Base-by-base conservation (phyloP, 2,113 vertebrate genomes). In the Ranitomeya variabilis region DNA sequence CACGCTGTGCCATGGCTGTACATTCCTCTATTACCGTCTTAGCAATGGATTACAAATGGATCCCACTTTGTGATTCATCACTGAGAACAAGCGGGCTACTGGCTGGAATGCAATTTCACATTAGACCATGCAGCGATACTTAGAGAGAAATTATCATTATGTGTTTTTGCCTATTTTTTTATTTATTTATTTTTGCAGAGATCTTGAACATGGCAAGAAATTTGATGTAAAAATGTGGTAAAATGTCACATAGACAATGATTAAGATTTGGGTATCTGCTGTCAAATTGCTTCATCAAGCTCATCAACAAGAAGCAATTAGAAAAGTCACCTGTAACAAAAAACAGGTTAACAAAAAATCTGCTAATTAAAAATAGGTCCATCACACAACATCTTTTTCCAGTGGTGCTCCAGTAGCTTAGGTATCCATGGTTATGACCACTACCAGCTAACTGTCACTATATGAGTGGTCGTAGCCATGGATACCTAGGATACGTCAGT, bases 1-100 rank as follows among this genome's bases (percentile, higher is more conserved):
- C 79, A 91, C 0, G 62, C 82, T 90, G 87, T 91, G 62, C 62
- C 82, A 83, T 88, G 90, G 89, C 91, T 91, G 92, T 91, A 83
- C 90, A 92, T 94, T 91, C 86, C 26, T 89, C 82, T 85, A 85
- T 89, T 89, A 79, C 80, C 26, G 81, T 74, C 82, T 84, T 66
- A 37, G 81, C 45, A 74, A 55, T 81, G 67, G 67, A 82, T 74
- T 76, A 88, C 31, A 89, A 84, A 89, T 78, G 71, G 80, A 23
- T 76, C 73, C n/a, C 64, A 21, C 80, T 66, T 83, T 60, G 23
- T 55, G 62, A 87, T 80, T 87, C 78, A 59, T 80, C 86, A 80
- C 21, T 19, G 18, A 45, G 54, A 60, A 80, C n/a, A 87, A 87
- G 80, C 19, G n/a, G 60, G 78, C 45, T 69, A 80, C 85, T 79